phyloP scores from a whole-genome alignment of 2,113 vertebrate species.

The Theristicus caerulescens region DNA sequence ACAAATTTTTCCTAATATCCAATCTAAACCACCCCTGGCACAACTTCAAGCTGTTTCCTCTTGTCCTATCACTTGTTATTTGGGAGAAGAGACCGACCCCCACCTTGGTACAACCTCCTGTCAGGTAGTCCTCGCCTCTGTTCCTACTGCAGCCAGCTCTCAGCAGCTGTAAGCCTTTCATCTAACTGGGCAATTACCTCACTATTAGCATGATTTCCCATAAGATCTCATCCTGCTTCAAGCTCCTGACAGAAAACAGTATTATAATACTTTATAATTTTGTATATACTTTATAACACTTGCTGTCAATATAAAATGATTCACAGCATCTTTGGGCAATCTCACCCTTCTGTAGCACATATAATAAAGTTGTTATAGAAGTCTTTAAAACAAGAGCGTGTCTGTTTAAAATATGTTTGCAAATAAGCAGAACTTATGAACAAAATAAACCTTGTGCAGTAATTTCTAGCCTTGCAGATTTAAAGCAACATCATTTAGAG shows the following conservation, averaged over 20 bases:
- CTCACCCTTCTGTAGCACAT: not conserved
- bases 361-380: not conserved
- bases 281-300: not conserved
- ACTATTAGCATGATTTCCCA: not conserved
- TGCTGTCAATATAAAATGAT: not conserved
- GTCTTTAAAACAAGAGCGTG: not conserved
- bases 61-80: not conserved
- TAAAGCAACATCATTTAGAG: not conserved
- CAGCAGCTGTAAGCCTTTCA: not conserved
- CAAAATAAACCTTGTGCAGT: not conserved
- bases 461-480: not conserved
- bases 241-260: not conserved
- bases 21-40: not conserved
- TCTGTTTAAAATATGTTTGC: not conserved
- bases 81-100: not conserved
- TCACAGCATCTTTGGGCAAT: not conserved
- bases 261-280: not conserved
- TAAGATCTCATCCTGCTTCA: not conserved
- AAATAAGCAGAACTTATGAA: not conserved
- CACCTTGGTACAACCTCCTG: not conserved
- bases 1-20: not conserved
- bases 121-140: not conserved
- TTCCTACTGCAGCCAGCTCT: not conserved
- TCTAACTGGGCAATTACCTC: not conserved
- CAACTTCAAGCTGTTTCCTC: not conserved